Evolutionary conservation across 1,140 invertebrate genomes (phyloP).

Genomic region (Leptonema lineaticorne): DNA sequence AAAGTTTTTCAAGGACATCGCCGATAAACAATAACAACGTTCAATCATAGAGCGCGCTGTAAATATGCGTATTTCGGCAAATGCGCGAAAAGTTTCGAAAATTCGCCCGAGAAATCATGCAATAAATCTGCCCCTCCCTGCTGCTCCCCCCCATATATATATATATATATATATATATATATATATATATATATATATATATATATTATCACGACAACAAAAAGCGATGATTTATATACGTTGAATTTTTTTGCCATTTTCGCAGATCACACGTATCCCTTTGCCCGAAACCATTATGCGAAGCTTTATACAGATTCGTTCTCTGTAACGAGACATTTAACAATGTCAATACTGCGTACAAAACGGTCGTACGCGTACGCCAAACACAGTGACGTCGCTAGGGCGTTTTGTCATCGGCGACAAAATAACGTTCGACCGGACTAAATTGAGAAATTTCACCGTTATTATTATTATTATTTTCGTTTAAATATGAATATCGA

Average conservation of each 20-base stretch:
- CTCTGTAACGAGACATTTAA: constrained; percentile 15
- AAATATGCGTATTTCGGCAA: background rate
- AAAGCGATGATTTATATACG: constrained; percentile 27
- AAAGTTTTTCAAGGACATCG: no score
- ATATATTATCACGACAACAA: constrained; percentile 20
- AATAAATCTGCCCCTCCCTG: background rate
- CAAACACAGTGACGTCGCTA: no score
- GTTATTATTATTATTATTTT: no score
- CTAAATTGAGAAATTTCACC: no score
- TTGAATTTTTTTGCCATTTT: background rate
- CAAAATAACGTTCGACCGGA: no score
- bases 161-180: no score
- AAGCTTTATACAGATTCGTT: background rate
- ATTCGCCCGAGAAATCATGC: background rate
- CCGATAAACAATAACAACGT: background rate
- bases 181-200: no score
- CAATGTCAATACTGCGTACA: constrained; percentile 13
- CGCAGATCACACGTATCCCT: background rate
- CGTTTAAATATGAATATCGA: no score
- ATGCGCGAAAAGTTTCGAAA: background rate
- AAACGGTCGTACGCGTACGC: no score
- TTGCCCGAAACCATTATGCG: background rate
- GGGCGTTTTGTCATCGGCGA: no score
- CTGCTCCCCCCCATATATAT: background rate
- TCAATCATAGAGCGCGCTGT: background rate